Evolutionary conservation across 2,113 vertebrate genomes (phyloP).

Genomic region (Thymallus thymallus): DNA sequence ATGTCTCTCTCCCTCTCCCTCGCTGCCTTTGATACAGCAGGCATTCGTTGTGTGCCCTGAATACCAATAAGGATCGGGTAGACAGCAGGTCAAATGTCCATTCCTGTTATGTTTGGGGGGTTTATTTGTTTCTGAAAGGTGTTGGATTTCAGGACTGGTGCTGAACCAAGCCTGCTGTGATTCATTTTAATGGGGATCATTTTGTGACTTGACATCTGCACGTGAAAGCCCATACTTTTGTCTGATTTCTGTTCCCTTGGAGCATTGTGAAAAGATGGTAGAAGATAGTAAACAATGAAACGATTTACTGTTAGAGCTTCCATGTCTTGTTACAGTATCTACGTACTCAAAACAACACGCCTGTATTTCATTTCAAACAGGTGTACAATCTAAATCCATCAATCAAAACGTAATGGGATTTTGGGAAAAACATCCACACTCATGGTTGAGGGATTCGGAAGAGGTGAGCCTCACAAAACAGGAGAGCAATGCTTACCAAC

Average conservation of each 20-base stretch:
- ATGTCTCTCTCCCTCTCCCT: neutral
- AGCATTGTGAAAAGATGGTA: neutral
- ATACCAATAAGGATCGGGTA: constrained; percentile 38
- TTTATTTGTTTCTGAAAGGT: constrained; percentile 33
- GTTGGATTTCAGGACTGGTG: constrained; percentile 48
- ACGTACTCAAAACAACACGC: constrained; percentile 18
- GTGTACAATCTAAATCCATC: constrained; percentile 28
- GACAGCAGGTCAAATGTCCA: constrained; percentile 33
- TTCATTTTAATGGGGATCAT: constrained; percentile 47
- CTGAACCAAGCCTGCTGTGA: constrained; percentile 36
- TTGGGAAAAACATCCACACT: neutral
- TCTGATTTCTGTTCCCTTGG: constrained; percentile 12
- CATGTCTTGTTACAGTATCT: constrained; percentile 22
- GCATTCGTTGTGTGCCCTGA: constrained; percentile 33
- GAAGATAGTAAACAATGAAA: neutral
- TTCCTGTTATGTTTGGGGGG: constrained; percentile 31
- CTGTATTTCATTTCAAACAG: constrained; percentile 30
- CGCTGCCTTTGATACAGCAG: constrained; percentile 2
- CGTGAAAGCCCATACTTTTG: constrained; percentile 22
- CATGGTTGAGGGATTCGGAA: constrained; percentile 3
- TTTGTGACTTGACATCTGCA: constrained; percentile 37
- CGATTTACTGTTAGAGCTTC: constrained; percentile 22
- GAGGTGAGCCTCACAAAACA: constrained; percentile 6
- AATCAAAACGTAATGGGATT: neutral
- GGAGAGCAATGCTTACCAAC: constrained; percentile 32